A percentile compares a stretch with the other conserved stretches of the same genome.
Conservation (phyloP, 2,113 vertebrate species). For the Dinomys branickii region DNA sequence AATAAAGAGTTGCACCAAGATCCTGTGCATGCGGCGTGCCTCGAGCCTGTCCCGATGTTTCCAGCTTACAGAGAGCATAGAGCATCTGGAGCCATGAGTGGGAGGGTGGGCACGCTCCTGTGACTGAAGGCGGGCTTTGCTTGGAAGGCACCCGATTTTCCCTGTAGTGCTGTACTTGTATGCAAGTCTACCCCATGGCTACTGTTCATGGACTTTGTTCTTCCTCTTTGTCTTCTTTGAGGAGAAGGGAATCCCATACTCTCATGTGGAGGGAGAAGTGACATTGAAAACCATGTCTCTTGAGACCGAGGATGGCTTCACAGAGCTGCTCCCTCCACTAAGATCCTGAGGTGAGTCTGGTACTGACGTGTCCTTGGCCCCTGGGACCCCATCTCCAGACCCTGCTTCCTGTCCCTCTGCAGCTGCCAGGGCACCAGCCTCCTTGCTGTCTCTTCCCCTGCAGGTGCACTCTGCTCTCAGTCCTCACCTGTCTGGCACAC, state of each 20-base stretch:
- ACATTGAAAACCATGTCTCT: constrained; percentile 95
- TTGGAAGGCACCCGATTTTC: not conserved
- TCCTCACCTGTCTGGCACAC: fast-evolving
- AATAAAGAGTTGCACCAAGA: not conserved
- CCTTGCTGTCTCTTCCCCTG: fast-evolving
- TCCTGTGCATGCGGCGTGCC: too few species aligned
- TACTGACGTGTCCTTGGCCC: too few species aligned
- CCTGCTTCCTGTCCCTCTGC: not conserved
- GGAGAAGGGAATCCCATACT: constrained; percentile 88
- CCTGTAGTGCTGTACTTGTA: not conserved
- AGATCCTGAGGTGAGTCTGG: constrained; percentile 90
- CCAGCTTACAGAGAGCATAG: fast-evolving
- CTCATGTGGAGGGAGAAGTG: constrained; percentile 91
- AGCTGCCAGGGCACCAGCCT: not conserved
- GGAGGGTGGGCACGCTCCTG: fast-evolving
- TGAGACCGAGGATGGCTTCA: constrained; percentile 89
- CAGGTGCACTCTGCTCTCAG: not conserved
- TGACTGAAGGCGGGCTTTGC: not conserved
- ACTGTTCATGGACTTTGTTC: fast-evolving
- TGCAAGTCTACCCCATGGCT: not conserved
- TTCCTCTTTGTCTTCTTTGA: not conserved
- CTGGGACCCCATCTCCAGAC: not conserved
- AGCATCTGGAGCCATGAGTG: fast-evolving
- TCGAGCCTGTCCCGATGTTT: fast-evolving
- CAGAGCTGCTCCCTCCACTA: constrained; percentile 91